phyloP scores from a whole-genome alignment of 2,888 invertebrate genomes.

The Ryuthela nishihirai region DNA sequence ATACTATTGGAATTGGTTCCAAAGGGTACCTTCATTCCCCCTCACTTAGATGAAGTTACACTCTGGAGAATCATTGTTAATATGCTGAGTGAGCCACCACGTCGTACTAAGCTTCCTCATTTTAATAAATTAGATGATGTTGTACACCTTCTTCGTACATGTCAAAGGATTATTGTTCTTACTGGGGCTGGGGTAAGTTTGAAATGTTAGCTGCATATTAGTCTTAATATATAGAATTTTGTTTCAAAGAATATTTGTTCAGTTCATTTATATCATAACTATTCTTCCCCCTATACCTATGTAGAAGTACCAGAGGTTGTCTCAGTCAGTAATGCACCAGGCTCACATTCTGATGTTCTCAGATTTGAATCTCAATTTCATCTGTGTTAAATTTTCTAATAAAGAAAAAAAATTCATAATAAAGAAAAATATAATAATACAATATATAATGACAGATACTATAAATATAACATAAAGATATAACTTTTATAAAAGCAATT shows the following conservation, averaged over 20 bases:
- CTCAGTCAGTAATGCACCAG: too few relatives aligned
- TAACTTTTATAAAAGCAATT: too few relatives aligned
- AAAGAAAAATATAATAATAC: too few relatives aligned
- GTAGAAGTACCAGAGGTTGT: too few relatives aligned
- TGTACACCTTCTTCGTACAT: slow-evolving; percentile 64
- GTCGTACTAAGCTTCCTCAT: slow-evolving; percentile 58
- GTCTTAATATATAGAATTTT: neutral
- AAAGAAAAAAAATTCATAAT: too few relatives aligned
- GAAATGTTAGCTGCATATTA: neutral
- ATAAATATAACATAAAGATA: too few relatives aligned
- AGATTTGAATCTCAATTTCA: too few relatives aligned
- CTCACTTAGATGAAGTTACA: slow-evolving; percentile 54
- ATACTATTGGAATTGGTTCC: slow-evolving; percentile 61
- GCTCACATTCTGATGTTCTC: too few relatives aligned
- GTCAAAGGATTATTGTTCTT: slow-evolving; percentile 75
- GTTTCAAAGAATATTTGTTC: neutral
- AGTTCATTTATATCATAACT: neutral
- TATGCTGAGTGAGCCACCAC: slow-evolving; percentile 66
- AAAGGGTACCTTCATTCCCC: slow-evolving; percentile 60
- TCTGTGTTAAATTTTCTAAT: too few relatives aligned
- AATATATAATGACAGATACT: too few relatives aligned
- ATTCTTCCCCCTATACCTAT: too few relatives aligned
- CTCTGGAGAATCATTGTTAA: slow-evolving; percentile 61
- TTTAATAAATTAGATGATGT: slow-evolving; percentile 72
- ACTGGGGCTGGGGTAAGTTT: slow-evolving; percentile 73